Percentiles rank a stretch among this genome's conserved stretches.
These are phyloP conservation scores for Lasiommata megera DNA, from an alignment of 2,888 invertebrate genomes.

Conservation along the genomic window DNA sequence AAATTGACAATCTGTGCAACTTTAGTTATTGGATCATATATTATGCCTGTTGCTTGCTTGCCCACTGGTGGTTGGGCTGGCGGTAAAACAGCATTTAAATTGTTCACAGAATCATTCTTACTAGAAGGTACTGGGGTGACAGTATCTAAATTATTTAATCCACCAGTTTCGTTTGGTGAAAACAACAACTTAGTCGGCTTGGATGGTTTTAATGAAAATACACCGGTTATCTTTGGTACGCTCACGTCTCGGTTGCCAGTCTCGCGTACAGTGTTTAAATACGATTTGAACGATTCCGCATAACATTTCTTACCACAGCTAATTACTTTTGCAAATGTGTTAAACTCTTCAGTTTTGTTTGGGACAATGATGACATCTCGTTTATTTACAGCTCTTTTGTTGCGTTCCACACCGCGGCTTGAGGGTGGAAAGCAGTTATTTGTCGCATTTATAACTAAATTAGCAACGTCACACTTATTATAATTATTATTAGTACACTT, in stretches of 20 bases:
- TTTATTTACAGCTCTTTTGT: not conserved
- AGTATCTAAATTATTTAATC: not conserved
- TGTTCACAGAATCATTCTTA: not conserved
- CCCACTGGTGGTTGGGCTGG: not conserved
- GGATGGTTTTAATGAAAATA: not conserved
- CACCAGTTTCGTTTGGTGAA: not conserved
- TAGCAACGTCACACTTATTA: not conserved
- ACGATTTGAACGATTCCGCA: not conserved
- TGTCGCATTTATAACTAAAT: not conserved
- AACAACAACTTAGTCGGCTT: not conserved
- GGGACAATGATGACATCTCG: not conserved
- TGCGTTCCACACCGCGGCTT: not conserved
- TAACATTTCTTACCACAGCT: not conserved
- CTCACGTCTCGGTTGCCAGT: not conserved
- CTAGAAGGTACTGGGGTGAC: not conserved
- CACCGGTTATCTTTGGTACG: not conserved
- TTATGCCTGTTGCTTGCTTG: not conserved
- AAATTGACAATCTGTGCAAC: not conserved
- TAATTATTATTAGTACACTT: too few relatives aligned
- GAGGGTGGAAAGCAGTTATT: not conserved
- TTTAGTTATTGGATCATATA: not conserved
- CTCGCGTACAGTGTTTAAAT: not conserved
- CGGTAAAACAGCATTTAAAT: not conserved
- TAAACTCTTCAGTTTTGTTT: not conserved
- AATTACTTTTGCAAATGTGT: not conserved